Evolutionary conservation across 2,113 vertebrate genomes (phyloP).

Genomic region (Brachypteracias leptosomus): DNA sequence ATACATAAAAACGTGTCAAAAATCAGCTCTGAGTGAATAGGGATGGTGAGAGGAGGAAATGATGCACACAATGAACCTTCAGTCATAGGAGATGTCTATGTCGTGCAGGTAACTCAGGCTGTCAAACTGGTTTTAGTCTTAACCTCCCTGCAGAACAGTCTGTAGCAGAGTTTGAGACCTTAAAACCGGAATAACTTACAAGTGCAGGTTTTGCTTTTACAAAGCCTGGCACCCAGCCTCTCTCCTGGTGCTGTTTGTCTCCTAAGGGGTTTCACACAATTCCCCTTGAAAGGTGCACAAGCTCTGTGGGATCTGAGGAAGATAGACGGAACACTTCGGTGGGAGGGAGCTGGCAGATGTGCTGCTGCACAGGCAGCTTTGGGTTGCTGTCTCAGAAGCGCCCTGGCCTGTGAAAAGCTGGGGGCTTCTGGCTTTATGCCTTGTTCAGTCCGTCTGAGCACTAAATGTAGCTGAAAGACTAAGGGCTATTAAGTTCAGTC

Average conservation of each 20-base stretch:
- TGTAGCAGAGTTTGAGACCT: neutral
- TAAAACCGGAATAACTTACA: neutral
- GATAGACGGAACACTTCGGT: fast-evolving
- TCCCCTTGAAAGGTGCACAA: fast-evolving
- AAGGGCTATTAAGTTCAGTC: neutral
- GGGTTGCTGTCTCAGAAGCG: neutral
- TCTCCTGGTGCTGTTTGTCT: neutral
- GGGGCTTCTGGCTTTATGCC: neutral
- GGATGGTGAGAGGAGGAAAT: neutral
- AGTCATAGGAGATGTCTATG: neutral
- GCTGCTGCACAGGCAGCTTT: neutral
- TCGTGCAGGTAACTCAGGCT: neutral
- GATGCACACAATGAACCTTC: neutral
- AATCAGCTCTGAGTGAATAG: neutral
- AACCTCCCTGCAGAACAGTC: neutral
- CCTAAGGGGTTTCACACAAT: neutral
- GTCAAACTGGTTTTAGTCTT: neutral
- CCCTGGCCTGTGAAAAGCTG: neutral
- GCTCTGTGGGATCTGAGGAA: neutral
- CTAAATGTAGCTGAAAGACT: neutral
- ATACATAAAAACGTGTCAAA: neutral
- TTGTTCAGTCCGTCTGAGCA: neutral
- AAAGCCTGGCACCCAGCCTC: neutral
- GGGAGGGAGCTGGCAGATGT: neutral
- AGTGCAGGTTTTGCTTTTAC: neutral